A percentile compares a stretch with the other conserved stretches of the same genome.
Conservation (phyloP, 2,797 vertebrate species). For the Podarcis siculus region DNA sequence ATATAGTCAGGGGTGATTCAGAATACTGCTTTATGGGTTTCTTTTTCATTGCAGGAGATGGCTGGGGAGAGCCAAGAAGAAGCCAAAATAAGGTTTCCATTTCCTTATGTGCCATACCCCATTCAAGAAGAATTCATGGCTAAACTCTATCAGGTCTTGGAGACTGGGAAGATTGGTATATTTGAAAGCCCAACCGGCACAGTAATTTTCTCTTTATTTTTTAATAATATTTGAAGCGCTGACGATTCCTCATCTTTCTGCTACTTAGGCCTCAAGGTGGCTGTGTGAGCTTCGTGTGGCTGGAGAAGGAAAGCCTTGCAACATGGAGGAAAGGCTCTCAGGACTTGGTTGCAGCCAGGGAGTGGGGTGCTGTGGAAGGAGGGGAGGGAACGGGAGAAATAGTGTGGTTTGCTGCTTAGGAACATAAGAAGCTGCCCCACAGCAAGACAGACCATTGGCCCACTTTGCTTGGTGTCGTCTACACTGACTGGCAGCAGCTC, state of each 20-base stretch:
- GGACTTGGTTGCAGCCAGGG: not conserved
- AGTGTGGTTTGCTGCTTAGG: too few relatives aligned
- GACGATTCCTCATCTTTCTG: not conserved
- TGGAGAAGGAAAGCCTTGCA: not conserved
- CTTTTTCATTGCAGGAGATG: conserved; percentile 55
- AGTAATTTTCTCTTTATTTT: conserved; percentile 75
- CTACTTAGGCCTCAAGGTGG: not conserved
- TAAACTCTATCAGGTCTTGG: conserved; percentile 86
- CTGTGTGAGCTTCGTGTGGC: not conserved
- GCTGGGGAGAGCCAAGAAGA: conserved; percentile 55
- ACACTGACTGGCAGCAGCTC: too few relatives aligned
- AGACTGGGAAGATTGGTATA: conserved; percentile 91
- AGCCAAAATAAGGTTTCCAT: conserved; percentile 80
- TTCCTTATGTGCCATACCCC: conserved; percentile 90
- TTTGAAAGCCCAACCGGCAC: conserved; percentile 99
- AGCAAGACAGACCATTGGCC: too few relatives aligned
- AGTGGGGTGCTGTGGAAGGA: too few relatives aligned
- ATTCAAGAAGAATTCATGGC: conserved; percentile 96
- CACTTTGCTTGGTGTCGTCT: too few relatives aligned
- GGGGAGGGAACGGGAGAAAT: not conserved
- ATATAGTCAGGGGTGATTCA: not conserved
- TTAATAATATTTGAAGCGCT: not conserved
- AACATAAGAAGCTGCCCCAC: too few relatives aligned
- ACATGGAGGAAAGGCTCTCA: not conserved
- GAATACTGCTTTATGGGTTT: not conserved